These are phyloP conservation scores for Calyptommatus sinebrachiatus DNA, from an alignment of 2,113 vertebrate genomes.

Conservation along the genomic window DNA sequence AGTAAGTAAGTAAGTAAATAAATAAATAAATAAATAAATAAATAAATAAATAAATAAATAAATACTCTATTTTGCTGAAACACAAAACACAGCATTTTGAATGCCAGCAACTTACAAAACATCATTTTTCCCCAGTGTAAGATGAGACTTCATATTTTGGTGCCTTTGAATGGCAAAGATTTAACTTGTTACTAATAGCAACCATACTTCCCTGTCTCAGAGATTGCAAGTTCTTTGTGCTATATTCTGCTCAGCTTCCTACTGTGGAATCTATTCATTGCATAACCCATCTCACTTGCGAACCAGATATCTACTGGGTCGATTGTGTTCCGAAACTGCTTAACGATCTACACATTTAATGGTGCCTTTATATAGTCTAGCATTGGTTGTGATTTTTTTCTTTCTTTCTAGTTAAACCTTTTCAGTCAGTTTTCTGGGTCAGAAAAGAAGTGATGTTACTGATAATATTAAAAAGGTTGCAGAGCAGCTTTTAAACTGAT, in stretches of 20 bases:
- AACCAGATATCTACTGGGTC: conserved; percentile 14
- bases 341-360: background rate
- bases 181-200: conserved; percentile 40
- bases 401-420: background rate
- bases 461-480: background rate
- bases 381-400: background rate
- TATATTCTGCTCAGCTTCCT: conserved; percentile 10
- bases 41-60: too few species aligned
- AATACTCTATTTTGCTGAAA: too few species aligned
- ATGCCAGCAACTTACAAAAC: conserved; percentile 10
- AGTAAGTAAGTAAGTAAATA: too few species aligned
- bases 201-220: conserved; percentile 13
- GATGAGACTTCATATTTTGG: conserved; percentile 11
- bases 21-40: too few species aligned
- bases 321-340: conserved; percentile 1
- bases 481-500: too few species aligned
- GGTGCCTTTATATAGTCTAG: accelerated
- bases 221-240: background rate
- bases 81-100: background rate
- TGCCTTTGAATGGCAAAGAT: conserved; percentile 8
- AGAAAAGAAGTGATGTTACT: background rate
- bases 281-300: conserved; percentile 5
- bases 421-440: accelerated
- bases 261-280: conserved; percentile 19
- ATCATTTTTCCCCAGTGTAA: background rate